Evolutionary conservation across 2,113 vertebrate species (phyloP).

Genomic region (Tragulus kanchil): DNA sequence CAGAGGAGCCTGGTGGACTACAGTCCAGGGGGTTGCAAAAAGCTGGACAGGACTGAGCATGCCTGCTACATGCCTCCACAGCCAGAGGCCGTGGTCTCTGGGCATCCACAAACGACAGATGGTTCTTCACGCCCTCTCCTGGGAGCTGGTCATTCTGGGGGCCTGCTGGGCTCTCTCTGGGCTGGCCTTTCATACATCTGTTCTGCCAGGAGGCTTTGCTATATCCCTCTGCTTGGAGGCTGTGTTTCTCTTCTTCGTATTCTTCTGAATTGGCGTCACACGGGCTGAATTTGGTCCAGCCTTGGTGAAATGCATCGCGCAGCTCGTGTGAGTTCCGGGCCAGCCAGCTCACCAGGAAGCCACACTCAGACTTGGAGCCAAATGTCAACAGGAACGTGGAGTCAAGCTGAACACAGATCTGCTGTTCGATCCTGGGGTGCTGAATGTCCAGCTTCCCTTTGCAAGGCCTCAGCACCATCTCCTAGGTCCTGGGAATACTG

Average conservation of each 20-base stretch:
- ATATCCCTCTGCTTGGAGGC: not conserved
- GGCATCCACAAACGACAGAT: not conserved
- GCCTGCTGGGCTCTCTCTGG: not conserved
- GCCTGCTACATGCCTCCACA: not conserved
- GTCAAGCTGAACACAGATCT: not conserved
- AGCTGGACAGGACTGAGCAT: not conserved
- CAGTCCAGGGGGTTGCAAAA: not conserved
- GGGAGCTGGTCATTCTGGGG: not conserved
- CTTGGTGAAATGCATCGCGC: not conserved
- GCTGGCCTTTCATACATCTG: not conserved
- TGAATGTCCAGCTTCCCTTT: not conserved
- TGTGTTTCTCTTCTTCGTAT: not conserved
- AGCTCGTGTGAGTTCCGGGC: not conserved
- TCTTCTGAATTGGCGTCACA: not conserved
- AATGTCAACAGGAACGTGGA: not conserved
- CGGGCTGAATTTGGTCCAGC: not conserved
- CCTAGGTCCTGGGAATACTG: not conserved
- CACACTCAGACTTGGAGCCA: not conserved
- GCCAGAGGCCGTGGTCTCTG: not conserved
- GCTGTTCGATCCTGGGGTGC: not conserved
- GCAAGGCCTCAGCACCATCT: not conserved
- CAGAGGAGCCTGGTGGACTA: not conserved
- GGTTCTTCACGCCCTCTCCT: not conserved
- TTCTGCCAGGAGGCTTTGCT: not conserved
- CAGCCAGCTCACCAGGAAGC: not conserved